Evolutionary conservation across 2,888 invertebrate genomes (phyloP).

Genomic region (Papilio elwesi): DNA sequence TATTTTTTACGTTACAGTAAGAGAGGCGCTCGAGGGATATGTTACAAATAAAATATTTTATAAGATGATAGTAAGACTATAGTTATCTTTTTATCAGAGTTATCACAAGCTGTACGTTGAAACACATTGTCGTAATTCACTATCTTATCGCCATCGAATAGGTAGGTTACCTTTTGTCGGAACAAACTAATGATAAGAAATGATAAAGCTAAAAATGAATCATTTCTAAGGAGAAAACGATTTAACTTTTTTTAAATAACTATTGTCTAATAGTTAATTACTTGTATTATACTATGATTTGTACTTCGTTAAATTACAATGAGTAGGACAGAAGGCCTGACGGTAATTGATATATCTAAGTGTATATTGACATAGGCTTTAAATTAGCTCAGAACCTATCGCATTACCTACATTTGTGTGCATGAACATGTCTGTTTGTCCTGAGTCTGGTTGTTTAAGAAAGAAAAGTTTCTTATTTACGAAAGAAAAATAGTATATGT

Average conservation of each 20-base stretch:
- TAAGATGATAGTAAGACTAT: slow-evolving; percentile 36
- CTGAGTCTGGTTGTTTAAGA: no score
- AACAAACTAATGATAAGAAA: slow-evolving; percentile 62
- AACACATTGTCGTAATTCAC: slow-evolving; percentile 66
- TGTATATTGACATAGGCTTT: no score
- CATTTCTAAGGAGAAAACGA: slow-evolving; percentile 48
- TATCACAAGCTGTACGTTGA: slow-evolving; percentile 52
- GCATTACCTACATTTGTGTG: no score
- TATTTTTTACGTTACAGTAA: not conserved
- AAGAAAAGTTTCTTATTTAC: no score
- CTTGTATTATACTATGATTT: not conserved
- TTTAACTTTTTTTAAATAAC: slow-evolving; percentile 33
- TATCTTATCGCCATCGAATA: slow-evolving; percentile 70
- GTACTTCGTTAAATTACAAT: no score
- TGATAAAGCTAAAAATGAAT: slow-evolving; percentile 68
- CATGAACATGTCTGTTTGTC: no score
- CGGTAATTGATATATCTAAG: no score
- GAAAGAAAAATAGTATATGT: no score
- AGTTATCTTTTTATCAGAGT: slow-evolving; percentile 41
- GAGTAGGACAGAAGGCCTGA: no score
- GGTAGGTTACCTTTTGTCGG: slow-evolving; percentile 63
- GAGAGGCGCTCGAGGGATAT: slow-evolving; percentile 21
- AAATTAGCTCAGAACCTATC: no score
- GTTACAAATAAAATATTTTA: slow-evolving; percentile 13
- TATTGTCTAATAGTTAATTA: slow-evolving; percentile 22